phyloP scores from a whole-genome alignment of 2,113 vertebrate genomes.

The Mesembrinibis cayennensis region DNA sequence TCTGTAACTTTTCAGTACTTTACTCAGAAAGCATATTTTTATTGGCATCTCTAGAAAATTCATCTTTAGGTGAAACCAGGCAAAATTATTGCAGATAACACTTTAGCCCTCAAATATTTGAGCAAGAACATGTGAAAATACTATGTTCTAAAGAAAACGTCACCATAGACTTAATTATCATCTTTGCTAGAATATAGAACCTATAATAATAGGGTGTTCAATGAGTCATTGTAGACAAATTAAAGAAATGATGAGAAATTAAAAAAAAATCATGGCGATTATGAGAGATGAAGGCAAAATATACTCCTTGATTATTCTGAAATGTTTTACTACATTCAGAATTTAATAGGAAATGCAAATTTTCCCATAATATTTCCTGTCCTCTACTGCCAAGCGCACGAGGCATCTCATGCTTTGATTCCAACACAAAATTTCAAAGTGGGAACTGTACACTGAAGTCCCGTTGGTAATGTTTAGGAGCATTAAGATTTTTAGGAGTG shows the following conservation, averaged over 20 bases:
- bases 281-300: not conserved
- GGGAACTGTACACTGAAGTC: not conserved
- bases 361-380: not conserved
- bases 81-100: not conserved
- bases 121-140: constrained; percentile 5
- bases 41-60: not conserved
- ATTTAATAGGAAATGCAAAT: not conserved
- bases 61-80: not conserved
- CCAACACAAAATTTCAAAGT: not conserved
- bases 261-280: not conserved
- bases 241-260: not conserved
- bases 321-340: constrained; percentile 6
- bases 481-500: not conserved
- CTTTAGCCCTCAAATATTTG: not conserved
- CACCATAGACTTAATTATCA: not conserved
- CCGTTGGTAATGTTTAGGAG: not conserved
- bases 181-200: not conserved
- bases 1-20: not conserved
- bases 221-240: not conserved
- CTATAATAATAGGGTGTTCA: not conserved
- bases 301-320: not conserved
- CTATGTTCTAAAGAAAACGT: not conserved
- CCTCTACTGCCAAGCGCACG: not conserved
- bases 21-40: not conserved
- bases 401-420: not conserved